Base-by-base conservation (phyloP, 53 echinoderm and acorn worm species). In the Echinarachnius parma region DNA sequence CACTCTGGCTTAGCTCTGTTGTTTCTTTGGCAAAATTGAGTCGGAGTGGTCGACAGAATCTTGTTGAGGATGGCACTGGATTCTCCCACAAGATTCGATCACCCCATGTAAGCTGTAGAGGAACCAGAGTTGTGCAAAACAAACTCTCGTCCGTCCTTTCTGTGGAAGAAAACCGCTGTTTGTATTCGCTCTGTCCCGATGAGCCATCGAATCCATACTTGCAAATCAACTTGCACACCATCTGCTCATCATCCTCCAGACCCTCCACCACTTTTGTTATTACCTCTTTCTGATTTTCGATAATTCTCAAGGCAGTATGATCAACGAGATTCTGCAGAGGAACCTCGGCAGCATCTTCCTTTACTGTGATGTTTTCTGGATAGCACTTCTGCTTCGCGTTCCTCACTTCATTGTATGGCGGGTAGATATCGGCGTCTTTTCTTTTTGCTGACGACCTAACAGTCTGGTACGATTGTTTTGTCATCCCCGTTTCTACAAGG, bases 131-230 rank as follows among this genome's bases (percentile, higher is more conserved):
- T 28, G 78, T 55, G 25, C 84, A 78, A 31, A 72, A 84, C 30
- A 71, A 27, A 47, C 78, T 71, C 11, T 75, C 76, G 52, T 65
- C 48, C 45, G 46, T 30, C 8, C 29, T 11, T 31, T 31, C 69
- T 49, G 53, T 13, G 1, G 23, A 19, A 29, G 33, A 36, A 60
- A 74, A 78, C 11, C 31, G 48, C 39, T 84, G 78, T 34, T 71
- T 79, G 18, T 86, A 76, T 26, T 77, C 53, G 37, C 77, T 82
- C 28, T 76, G 80, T 9, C 81, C 62, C 28, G 77, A 66, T 49
- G 81, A 67, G 5, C 75, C 80, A 44, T 85, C 85, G 75, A 85
- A 75, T 22, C 80, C 75, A 33, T 64, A 79, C 52, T 85, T 85
- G 32, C 80, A 75, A 21, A 75, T 25, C 15, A 80, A 66, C 5